Evolutionary conservation across 2,113 vertebrate species (phyloP).

Genomic region (Galbula dea): DNA sequence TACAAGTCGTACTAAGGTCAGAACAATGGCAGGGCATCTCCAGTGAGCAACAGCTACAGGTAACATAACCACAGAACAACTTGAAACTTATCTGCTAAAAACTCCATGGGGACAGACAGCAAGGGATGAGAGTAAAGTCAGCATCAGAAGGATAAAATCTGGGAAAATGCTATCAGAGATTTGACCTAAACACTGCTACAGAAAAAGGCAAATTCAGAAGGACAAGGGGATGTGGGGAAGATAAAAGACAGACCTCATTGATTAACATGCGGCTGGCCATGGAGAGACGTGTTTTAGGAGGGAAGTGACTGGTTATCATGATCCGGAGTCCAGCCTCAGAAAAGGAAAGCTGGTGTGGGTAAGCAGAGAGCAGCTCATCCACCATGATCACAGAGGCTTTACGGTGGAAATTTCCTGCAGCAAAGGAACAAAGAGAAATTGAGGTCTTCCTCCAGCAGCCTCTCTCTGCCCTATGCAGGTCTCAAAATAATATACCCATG

Average conservation of each 20-base stretch:
- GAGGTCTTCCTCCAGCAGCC: background rate
- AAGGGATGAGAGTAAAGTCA: background rate
- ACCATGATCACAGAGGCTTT: slow-evolving; percentile 97
- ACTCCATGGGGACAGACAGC: background rate
- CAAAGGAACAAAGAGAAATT: slow-evolving; percentile 21
- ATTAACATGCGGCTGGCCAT: slow-evolving; percentile 99
- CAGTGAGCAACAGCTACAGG: background rate
- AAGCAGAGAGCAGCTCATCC: slow-evolving; percentile 94
- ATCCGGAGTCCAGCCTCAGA: slow-evolving; percentile 96
- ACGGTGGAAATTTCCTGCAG: slow-evolving; percentile 87
- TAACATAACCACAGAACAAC: background rate
- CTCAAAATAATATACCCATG: background rate
- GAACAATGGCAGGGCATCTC: background rate
- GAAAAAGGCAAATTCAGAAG: background rate
- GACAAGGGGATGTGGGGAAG: background rate
- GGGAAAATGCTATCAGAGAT: background rate
- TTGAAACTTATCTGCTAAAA: background rate
- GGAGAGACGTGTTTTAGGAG: slow-evolving; percentile 94
- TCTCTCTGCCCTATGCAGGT: background rate
- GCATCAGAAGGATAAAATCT: background rate
- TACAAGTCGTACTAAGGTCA: background rate
- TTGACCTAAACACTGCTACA: background rate
- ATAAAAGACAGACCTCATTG: slow-evolving; percentile 81
- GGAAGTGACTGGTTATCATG: slow-evolving; percentile 99
- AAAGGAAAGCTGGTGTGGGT: slow-evolving; percentile 95